phyloP scores from a whole-genome alignment of 2,113 vertebrate genomes.

The Numida meleagris region DNA sequence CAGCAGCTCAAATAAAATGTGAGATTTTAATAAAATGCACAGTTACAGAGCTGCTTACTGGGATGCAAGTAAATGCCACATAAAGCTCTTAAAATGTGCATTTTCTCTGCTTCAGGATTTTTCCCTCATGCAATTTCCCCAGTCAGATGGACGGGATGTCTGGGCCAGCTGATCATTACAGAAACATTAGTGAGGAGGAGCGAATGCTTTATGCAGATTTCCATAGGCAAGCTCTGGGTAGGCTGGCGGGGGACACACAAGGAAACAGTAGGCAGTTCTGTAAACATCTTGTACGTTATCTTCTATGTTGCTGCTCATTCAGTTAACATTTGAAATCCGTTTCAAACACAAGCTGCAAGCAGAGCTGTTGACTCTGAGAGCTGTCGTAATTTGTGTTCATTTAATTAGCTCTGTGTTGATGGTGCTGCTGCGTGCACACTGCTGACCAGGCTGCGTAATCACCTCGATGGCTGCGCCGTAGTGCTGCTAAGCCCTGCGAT shows the following conservation, averaged over 20 bases:
- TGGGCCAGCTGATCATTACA: constrained; percentile 27
- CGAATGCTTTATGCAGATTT: neutral
- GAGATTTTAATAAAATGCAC: constrained; percentile 39
- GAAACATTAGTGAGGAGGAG: neutral
- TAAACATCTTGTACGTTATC: neutral
- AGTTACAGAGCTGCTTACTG: constrained; percentile 6
- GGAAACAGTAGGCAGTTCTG: neutral
- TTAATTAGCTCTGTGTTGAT: constrained; percentile 74
- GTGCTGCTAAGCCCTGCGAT: constrained; percentile 25
- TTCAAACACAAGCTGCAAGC: neutral
- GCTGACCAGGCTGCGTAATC: constrained; percentile 47
- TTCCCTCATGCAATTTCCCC: neutral
- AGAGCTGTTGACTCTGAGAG: constrained; percentile 64
- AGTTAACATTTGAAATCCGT: neutral
- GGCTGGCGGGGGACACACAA: neutral
- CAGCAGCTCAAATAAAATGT: constrained; percentile 22
- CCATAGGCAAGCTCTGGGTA: neutral
- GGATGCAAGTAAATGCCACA: neutral
- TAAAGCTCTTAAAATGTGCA: neutral
- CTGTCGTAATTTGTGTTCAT: constrained; percentile 63
- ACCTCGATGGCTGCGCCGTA: neutral
- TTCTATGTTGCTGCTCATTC: neutral
- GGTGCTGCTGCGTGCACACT: neutral
- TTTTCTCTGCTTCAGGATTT: constrained; percentile 10
- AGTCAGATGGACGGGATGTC: neutral